Evolutionary conservation across 2,888 invertebrate genomes (phyloP), one percentile per base, ranked within the genome.

Genomic region (Eueremaeus valkanovi): DNA sequence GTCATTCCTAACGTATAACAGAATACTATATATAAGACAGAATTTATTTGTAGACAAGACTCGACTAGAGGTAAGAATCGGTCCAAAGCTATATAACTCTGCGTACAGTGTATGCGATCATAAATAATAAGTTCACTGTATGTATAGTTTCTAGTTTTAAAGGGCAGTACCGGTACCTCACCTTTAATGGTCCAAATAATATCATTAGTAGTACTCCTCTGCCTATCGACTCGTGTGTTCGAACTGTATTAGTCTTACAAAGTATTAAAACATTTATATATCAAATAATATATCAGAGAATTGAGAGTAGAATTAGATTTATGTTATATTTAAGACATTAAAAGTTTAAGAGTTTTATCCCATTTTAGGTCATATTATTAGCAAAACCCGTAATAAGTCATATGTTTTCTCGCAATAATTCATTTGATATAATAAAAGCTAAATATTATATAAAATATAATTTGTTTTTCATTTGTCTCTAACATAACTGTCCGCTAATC

Each of bases 151-250:
- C 45, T 45, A 16, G 18, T 45, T 6, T 18, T 45, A 18, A 16
- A 16, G 45, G 45, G 45, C 9, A 45, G 66, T 40, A 66, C 21
- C 66, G n/a, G 66, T 66, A 21, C 66, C 66, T 66, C 33, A 66
- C 66, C 66, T 66, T 66, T 66, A 66, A 66, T 66, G 36, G 36
- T 31, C 29, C 27, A 8, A 61, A 55, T 61, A 61, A 61, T 31
- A 61, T 61, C 31, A 61, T 45, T 45, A 45, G 45, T 45, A 45
- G 16, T 13, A 18, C 18, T 36, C 36, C 5, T n/a, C 40, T 40
- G 40, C 11, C 40, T 11, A 40, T 11, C 11, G 11, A 11, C 6
- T 9, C 6, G 40, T 11, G 40, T 9, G 6, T 13, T 45, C 45
- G 3, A 16, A 24, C 27, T 6, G 29, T 58, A 58, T 24, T 58